phyloP scores from a whole-genome alignment of 2,797 vertebrate genomes.

The Sternarchorhynchus goeldii region DNA sequence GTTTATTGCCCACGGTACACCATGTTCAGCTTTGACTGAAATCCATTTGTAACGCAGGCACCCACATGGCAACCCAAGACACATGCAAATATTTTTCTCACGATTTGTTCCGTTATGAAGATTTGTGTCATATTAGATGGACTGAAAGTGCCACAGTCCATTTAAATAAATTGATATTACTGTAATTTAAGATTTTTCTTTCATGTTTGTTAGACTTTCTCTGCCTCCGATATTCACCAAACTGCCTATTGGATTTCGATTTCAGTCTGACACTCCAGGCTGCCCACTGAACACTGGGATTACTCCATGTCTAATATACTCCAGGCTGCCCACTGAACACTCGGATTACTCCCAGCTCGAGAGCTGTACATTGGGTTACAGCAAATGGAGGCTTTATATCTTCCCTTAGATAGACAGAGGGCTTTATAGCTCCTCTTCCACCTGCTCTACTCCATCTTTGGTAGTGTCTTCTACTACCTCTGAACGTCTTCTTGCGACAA shows the following conservation, averaged over 20 bases:
- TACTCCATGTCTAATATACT: too few species aligned
- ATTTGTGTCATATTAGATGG: neutral
- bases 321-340: too few species aligned
- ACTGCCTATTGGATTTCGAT: too few species aligned
- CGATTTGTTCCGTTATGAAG: neutral
- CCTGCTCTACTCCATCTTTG: constrained; percentile 1
- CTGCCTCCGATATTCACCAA: too few species aligned
- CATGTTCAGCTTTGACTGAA: constrained; percentile 5
- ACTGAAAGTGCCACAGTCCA: too few species aligned
- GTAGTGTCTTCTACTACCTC: neutral
- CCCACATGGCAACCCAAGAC: neutral
- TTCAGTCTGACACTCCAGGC: neutral
- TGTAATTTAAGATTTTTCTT: neutral
- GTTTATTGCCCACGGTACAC: neutral
- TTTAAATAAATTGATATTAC: neutral
- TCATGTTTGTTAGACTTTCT: neutral
- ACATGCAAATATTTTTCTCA: neutral
- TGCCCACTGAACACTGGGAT: neutral
- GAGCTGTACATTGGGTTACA: too few species aligned
- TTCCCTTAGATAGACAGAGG: too few species aligned
- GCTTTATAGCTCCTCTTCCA: neutral
- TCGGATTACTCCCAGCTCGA: too few species aligned
- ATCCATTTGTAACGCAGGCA: constrained; percentile 10
- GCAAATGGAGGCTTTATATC: too few species aligned
- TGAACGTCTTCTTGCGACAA: neutral